Evolutionary conservation across 2,113 vertebrate genomes (phyloP), one percentile per base, ranked within the genome.

Genomic region (Alces alces): DNA sequence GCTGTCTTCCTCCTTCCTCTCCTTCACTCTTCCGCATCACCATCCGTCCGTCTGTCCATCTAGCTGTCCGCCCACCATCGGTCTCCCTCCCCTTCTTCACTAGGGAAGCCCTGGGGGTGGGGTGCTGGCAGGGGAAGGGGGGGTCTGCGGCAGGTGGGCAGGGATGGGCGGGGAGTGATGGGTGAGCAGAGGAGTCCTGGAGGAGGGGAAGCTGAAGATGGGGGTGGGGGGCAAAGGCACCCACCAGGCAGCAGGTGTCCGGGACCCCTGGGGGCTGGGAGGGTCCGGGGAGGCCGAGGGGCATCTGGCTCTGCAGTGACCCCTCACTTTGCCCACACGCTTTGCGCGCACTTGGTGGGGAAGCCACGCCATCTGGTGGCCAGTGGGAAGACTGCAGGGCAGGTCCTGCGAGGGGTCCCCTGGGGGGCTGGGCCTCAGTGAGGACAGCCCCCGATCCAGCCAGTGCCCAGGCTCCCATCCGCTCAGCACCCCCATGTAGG

Each of bases 261-360:
- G 3, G 45, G 66, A 30, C 33, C 1, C 43, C 21, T 0, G 12
- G 11, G 50, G 50, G 54, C 39, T 16, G 54, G 61, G 8, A 13
- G 78, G 64, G 45, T 7, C 33, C 0, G 27, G 50, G 14, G 27
- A 9, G 50, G 47, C 12, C 7, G 0, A 4, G 21, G 2, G 19
- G 17, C 4, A 3, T 6, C 1, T 0, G 12, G 17, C 39, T 14
- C 58, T 1, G 7, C 39, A 0, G n/a, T 0, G 19, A 14, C 15
- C n/a, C 27, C 47, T 12, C 12, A 4, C 66, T 15, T 21, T 5
- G 0, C 5, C 55, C 1, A 1, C 1, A 0, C 11, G 0, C 14
- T 36, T 3, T 0, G 9, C 13, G 27, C 2, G 13, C 36, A 6
- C 6, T 70, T 16, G 27, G n/a, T 45, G 86, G 8, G 16, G 30